Evolutionary conservation across 2,113 vertebrate species (phyloP).

Genomic region (Bubo scandiacus): DNA sequence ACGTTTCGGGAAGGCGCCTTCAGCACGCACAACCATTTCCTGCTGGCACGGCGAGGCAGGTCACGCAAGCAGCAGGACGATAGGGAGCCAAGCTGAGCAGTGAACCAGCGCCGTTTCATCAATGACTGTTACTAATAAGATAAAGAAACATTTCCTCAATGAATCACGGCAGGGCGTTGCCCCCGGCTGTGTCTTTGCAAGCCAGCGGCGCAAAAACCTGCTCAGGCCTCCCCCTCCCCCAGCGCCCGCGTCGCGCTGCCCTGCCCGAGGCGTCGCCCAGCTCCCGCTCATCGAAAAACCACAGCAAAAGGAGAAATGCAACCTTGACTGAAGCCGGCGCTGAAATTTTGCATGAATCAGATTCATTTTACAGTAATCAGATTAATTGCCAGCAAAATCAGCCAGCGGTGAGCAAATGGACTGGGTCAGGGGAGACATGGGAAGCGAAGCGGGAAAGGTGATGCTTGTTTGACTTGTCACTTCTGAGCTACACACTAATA

Average conservation of each 20-base stretch:
- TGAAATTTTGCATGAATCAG: not conserved
- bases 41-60: accelerated
- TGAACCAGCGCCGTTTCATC: not conserved
- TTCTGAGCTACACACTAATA: not conserved
- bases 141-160: constrained; percentile 16
- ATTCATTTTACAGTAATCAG: not conserved
- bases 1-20: accelerated
- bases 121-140: not conserved
- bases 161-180: not conserved
- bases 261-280: not conserved
- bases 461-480: accelerated
- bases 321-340: not conserved
- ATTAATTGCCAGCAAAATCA: not conserved
- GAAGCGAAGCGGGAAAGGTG: not conserved
- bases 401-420: not conserved
- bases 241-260: not conserved
- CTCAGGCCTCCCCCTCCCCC: not conserved
- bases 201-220: not conserved
- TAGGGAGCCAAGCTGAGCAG: accelerated
- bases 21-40: not conserved
- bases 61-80: not conserved
- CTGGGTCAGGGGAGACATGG: not conserved
- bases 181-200: not conserved
- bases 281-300: not conserved
- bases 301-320: not conserved